Conservation (phyloP, 2,113 vertebrate genomes). For the Martes martes region DNA sequence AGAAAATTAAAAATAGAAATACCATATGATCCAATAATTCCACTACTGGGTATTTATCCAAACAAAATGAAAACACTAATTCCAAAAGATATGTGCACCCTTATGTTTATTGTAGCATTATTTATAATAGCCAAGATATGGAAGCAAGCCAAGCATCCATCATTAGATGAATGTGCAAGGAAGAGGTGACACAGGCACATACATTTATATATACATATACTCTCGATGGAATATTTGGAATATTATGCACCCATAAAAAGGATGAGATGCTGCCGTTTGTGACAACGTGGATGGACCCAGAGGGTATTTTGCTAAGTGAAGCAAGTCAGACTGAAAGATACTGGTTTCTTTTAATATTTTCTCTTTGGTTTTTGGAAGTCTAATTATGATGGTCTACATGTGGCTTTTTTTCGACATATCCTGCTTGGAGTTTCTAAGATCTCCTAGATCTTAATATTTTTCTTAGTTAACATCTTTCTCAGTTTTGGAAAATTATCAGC, state of each 20-base stretch:
- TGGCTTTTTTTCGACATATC: not conserved
- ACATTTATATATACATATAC: not conserved
- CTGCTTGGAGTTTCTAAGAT: not conserved
- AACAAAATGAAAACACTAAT: not conserved
- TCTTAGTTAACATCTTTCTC: not conserved
- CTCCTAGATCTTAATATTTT: not conserved
- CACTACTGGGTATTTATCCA: not conserved
- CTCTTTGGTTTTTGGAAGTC: not conserved
- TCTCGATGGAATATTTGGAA: not conserved
- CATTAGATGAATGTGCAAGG: not conserved
- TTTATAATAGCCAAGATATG: not conserved
- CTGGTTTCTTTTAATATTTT: not conserved
- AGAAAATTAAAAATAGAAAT: not conserved
- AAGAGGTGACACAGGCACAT: not conserved
- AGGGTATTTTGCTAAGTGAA: not conserved
- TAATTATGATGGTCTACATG: not conserved
- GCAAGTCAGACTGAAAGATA: not conserved
- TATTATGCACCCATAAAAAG: not conserved
- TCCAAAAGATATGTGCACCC: not conserved
- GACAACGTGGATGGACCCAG: not conserved
- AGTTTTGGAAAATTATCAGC: not conserved
- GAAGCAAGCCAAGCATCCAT: not conserved
- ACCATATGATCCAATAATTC: not conserved
- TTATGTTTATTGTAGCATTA: not conserved
- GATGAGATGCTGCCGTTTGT: not conserved